A percentile compares a stretch with the other conserved stretches of the same genome.
Evolutionary conservation across 2,113 vertebrate genomes (phyloP).

Genomic region (Tautogolabrus adspersus): DNA sequence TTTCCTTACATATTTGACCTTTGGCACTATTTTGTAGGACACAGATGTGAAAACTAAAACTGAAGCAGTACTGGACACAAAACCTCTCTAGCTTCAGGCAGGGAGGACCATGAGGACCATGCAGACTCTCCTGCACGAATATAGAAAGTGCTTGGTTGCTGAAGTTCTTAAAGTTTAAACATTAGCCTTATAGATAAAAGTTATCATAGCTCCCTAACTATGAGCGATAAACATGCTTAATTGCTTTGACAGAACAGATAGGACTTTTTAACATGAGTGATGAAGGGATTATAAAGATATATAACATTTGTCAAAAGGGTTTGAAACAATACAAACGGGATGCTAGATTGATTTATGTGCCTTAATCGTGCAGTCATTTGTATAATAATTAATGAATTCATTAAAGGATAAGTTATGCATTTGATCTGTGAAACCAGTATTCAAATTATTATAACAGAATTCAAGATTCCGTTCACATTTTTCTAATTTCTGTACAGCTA

Average conservation of each 20-base stretch:
- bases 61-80: not conserved
- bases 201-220: not conserved
- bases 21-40: not conserved
- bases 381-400: slow-evolving; percentile 12
- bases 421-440: slow-evolving; percentile 18
- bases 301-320: slow-evolving; percentile 19
- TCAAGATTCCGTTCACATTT: slow-evolving; percentile 27
- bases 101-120: not conserved
- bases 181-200: slow-evolving; percentile 16
- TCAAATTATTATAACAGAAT: not conserved
- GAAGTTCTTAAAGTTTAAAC: slow-evolving; percentile 9
- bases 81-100: slow-evolving; percentile 12
- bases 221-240: slow-evolving; percentile 28
- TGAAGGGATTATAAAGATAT: slow-evolving; percentile 29
- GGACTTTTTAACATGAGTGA: slow-evolving; percentile 14
- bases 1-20: slow-evolving; percentile 11
- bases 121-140: too few species aligned
- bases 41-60: slow-evolving; percentile 13
- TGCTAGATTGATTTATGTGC: slow-evolving; percentile 10
- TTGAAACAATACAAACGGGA: not conserved
- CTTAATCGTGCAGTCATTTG: slow-evolving; percentile 11
- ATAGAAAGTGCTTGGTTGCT: slow-evolving; percentile 13
- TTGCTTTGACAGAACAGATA: slow-evolving; percentile 29
- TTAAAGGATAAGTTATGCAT: slow-evolving; percentile 10
- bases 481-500: slow-evolving; percentile 38